phyloP scores from a whole-genome alignment of 2,797 vertebrate genomes.

The Potorous gilbertii region DNA sequence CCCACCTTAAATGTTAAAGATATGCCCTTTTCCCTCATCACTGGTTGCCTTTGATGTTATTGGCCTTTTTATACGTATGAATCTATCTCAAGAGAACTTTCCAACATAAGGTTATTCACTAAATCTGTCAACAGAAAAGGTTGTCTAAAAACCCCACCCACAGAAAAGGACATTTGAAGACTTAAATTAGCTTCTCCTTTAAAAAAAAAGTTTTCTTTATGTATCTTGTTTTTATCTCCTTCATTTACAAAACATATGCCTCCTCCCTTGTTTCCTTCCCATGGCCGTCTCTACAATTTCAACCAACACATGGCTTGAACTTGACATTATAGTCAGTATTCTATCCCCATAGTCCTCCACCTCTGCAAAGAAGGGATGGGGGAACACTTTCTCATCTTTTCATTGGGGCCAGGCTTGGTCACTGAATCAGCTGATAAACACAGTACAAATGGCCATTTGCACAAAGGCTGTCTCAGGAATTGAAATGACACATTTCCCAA shows the following conservation, averaged over 20 bases:
- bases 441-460: background rate
- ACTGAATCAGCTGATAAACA: slow-evolving; percentile 51
- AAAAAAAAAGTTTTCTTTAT: background rate
- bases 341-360: background rate
- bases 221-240: background rate
- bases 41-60: slow-evolving; percentile 46
- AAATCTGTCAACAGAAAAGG: slow-evolving; percentile 23
- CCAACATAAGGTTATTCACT: slow-evolving; percentile 66
- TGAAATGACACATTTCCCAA: slow-evolving; percentile 18
- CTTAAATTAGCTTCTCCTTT: background rate
- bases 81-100: slow-evolving; percentile 73
- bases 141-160: slow-evolving; percentile 33
- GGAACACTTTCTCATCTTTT: background rate
- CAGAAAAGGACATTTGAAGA: background rate
- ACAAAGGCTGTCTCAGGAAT: slow-evolving; percentile 13
- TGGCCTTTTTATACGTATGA: slow-evolving; percentile 54
- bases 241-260: background rate
- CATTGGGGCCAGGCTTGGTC: background rate
- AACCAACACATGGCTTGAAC: background rate
- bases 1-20: slow-evolving; percentile 55
- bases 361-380: background rate
- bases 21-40: slow-evolving; percentile 49
- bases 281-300: background rate
- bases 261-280: background rate
- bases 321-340: background rate